Percentiles rank a stretch among this genome's conserved stretches.
Evolutionary conservation across 2,797 vertebrate genomes (phyloP).

Genomic region (Tachyglossus aculeatus): DNA sequence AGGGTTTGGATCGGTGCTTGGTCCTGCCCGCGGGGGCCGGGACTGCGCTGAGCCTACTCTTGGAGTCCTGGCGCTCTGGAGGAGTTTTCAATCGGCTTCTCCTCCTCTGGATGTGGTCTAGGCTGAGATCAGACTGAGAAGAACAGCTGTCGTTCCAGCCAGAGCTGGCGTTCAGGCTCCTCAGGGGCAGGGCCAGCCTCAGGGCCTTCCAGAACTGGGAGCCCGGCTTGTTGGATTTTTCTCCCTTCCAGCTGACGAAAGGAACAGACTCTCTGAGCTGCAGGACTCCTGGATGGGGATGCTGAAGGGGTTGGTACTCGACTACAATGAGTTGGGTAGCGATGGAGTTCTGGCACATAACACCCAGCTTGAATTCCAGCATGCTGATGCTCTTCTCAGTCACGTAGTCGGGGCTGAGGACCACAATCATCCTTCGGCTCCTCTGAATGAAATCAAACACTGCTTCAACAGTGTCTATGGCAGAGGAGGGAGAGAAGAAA

Average conservation of each 20-base stretch:
- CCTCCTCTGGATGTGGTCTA: slow-evolving; percentile 73
- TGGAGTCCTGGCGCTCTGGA: slow-evolving; percentile 1
- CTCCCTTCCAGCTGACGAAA: slow-evolving; percentile 83
- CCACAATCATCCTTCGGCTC: slow-evolving; percentile 87
- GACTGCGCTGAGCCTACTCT: slow-evolving; percentile 1
- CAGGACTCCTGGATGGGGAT: slow-evolving; percentile 76
- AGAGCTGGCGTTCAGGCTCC: slow-evolving; percentile 78
- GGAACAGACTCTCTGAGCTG: slow-evolving; percentile 80
- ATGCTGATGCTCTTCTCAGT: slow-evolving; percentile 89
- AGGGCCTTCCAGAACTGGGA: slow-evolving; percentile 90
- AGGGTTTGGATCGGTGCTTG: slow-evolving; percentile 67
- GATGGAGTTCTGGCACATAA: slow-evolving; percentile 82
- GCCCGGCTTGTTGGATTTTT: slow-evolving; percentile 73
- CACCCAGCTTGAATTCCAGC: slow-evolving; percentile 87
- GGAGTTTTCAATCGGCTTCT: slow-evolving; percentile 72
- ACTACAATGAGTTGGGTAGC: slow-evolving; percentile 81
- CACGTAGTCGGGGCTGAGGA: slow-evolving; percentile 86
- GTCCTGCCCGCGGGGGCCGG: not conserved
- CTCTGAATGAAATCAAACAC: slow-evolving; percentile 86
- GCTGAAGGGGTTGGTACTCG: slow-evolving; percentile 75
- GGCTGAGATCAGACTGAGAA: slow-evolving; percentile 88
- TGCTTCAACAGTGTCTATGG: slow-evolving; percentile 81
- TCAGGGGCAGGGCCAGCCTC: slow-evolving; percentile 82
- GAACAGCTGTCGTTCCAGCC: slow-evolving; percentile 91
- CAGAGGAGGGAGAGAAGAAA: slow-evolving; percentile 37